Evolutionary conservation across 2,888 invertebrate species (phyloP), one percentile per base, ranked within the genome.

Genomic region (Leptopilina myrica): DNA sequence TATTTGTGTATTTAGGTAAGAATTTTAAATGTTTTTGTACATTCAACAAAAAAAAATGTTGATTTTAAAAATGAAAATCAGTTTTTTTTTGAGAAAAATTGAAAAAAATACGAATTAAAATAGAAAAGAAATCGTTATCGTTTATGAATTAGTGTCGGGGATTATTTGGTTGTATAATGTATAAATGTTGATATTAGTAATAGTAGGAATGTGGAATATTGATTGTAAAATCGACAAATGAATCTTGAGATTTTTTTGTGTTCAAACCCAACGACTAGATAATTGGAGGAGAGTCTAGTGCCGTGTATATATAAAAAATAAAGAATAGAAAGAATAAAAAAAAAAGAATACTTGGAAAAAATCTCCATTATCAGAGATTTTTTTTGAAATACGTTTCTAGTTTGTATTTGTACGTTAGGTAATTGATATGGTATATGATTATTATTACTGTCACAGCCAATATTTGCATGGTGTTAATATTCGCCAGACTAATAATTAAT

Each of bases 131-230:
- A 78, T 79, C 79, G 82, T 83, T 81, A 75, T 79, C 53, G 62
- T 77, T 76, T 65, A 64, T 67, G 66, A 77, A 79, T 77, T 64
- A 76, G 80, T 77, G 49, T 49, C 49, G 79, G 64, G 66, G 82
- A 82, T 86, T 20, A 85, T 84, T 87, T 86, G 88, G 83, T 88
- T 90, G 86, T 90, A 88, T 88, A 91, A 87, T 91, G 91, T 91
- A 91, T 91, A 91, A 91, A 91, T 91, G 91, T 91, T 89, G 88
- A 91, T 91, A 91, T 84, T 91, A 90, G 87, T 88, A 20, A 20
- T 20, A 84, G 84, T 91, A 90, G 90, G 84, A 87, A 88, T 89
- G 89, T 89, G 88, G 87, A 87, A 88, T 88, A 87, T 87, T 89
- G 82, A 85, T 86, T 86, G 83, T 80, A 84, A 82, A 76, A 82